phyloP scores from a whole-genome alignment of 2,113 vertebrate genomes.

The Hoplias malabaricus region DNA sequence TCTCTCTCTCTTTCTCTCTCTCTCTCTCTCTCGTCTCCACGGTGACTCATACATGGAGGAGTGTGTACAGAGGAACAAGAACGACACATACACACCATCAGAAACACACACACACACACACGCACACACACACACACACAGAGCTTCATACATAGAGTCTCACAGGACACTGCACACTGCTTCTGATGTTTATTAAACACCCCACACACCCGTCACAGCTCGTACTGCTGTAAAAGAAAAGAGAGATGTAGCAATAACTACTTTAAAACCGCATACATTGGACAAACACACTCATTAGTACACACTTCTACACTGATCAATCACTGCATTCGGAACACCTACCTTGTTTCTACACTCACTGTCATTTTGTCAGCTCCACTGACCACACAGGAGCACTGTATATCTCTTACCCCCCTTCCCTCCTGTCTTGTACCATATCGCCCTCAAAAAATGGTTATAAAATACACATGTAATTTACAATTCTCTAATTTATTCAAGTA shows the following conservation, averaged over 20 bases:
- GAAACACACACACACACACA: slow-evolving; percentile 47
- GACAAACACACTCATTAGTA: no score
- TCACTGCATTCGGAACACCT: no score
- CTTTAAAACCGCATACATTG: not conserved
- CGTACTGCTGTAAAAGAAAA: not conserved
- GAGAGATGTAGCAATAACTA: not conserved
- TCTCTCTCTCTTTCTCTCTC: slow-evolving; percentile 52
- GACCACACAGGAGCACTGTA: no score
- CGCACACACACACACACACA: slow-evolving; percentile 56
- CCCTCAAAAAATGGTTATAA: no score
- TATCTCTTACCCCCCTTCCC: no score
- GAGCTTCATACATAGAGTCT: slow-evolving; percentile 46
- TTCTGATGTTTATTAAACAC: slow-evolving; percentile 19
- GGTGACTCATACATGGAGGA: slow-evolving; percentile 54
- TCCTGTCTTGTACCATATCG: no score
- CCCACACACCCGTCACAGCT: not conserved
- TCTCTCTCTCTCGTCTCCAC: slow-evolving; percentile 54
- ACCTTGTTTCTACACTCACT: no score
- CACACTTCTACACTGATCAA: no score
- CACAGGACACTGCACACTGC: slow-evolving; percentile 35
- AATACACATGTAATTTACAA: no score
- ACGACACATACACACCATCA: slow-evolving; percentile 55
- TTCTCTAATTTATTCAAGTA: no score
- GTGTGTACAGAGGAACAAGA: slow-evolving; percentile 33
- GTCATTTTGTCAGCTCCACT: no score